Evolutionary conservation across 2,888 invertebrate genomes (phyloP), one percentile per base, ranked within the genome.

Genomic region (Brenthis hecate): DNA sequence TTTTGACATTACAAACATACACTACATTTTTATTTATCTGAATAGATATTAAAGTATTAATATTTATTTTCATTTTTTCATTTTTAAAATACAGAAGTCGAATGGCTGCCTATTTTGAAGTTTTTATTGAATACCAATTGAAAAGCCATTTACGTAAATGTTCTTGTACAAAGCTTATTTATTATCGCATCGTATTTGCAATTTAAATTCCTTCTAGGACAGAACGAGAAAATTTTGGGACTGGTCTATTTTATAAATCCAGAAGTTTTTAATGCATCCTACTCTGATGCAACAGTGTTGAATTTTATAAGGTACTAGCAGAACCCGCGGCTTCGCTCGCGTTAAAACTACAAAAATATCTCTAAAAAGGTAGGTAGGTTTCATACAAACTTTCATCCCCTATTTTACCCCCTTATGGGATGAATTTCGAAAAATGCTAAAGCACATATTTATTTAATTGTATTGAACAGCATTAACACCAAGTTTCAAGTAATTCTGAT

Each of bases 111-210:
- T n/a, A 16, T 62, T 53, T 53, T 16, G 11, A 53, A 53, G 53
- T 53, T 53, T 36, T 51, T 61, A 50, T 51, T 32, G 50, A 36
- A 62, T 62, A 32, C 36, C 43, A 53, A 53, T 62, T 53, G 13
- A 32, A 62, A 43, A 53, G 62, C 53, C 36, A 62, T 62, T 53
- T 48, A 32, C 43, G 36, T 62, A 62, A 62, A 53, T 43, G 62
- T 16, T 62, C 53, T 53, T 53, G 62, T 36, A 62, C 62, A 62
- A 53, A 53, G 53, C 53, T 62, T 62, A 53, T 62, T 53, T 62
- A 53, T 62, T 62, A 54, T 62, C 62, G 62, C 43, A 23, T 51
- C 36, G 53, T 53, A 62, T 62, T 62, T 62, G 53, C 62, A 62
- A 62, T 62, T 62, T 36, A 62, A 62, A 62, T 62, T 51, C 19